phyloP scores from a whole-genome alignment of 2,797 vertebrate genomes.

The Tapirus indicus region DNA sequence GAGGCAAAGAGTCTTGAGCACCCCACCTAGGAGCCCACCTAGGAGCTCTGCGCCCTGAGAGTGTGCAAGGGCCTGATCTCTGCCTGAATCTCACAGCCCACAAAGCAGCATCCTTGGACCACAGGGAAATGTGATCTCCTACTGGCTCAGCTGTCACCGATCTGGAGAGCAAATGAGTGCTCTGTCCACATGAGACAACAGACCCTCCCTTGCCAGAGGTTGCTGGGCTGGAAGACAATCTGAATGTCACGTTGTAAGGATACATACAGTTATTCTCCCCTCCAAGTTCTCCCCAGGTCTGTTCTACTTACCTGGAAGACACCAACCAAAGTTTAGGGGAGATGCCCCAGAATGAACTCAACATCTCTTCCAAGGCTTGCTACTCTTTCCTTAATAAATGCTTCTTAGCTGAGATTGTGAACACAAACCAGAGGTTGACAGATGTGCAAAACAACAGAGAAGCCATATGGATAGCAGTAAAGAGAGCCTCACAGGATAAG shows the following conservation, averaged over 20 bases:
- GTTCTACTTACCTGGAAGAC: neutral
- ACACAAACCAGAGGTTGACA: neutral
- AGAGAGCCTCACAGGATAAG: neutral
- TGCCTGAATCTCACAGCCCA: neutral
- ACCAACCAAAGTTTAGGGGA: neutral
- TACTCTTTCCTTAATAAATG: neutral
- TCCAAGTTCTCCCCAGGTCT: neutral
- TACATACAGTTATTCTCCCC: neutral
- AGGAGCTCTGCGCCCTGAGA: neutral
- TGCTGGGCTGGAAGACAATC: neutral
- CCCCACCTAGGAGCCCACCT: neutral
- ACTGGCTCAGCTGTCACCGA: neutral
- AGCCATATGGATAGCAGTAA: neutral
- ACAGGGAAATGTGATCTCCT: rapidly evolving
- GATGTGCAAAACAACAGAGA: neutral
- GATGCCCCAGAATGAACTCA: neutral
- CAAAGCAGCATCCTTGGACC: neutral
- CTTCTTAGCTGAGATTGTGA: neutral
- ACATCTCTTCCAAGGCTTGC: neutral
- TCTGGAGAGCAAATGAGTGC: neutral
- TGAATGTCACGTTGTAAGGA: neutral
- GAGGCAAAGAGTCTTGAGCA: neutral
- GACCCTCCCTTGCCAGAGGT: neutral
- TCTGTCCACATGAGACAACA: neutral
- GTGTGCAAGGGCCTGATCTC: neutral